Conservation (phyloP, 1,140 invertebrate genomes). For the Acromyrmex heyeri region DNA sequence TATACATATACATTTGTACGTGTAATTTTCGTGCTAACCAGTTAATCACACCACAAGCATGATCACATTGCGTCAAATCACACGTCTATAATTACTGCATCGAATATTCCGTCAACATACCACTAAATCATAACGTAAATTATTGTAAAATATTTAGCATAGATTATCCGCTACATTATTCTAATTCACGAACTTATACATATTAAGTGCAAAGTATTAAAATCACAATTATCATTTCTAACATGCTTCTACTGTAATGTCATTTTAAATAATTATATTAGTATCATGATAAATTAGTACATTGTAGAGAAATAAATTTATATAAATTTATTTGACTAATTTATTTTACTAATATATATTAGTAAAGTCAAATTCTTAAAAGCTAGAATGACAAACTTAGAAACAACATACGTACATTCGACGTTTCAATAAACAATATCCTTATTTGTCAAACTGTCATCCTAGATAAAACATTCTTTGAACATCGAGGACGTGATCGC, state of each 20-base stretch:
- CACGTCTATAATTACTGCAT: conserved; percentile 47
- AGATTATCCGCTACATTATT: neutral
- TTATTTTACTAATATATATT: neutral
- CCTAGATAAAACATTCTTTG: conserved; percentile 54
- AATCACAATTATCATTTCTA: neutral
- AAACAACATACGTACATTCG: neutral
- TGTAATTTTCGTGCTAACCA: conserved; percentile 58
- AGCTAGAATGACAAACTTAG: neutral
- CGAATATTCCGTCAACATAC: conserved; percentile 58
- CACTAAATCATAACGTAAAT: conserved; percentile 29
- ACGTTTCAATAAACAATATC: conserved; percentile 34
- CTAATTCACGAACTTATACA: neutral
- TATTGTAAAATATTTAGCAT: conserved; percentile 21
- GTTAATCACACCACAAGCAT: conserved; percentile 55
- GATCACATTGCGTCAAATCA: conserved; percentile 42
- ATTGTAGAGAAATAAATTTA: neutral
- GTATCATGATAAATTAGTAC: neutral
- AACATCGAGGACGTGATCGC: conserved; percentile 40
- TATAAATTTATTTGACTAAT: no score
- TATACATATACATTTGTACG: conserved; percentile 14
- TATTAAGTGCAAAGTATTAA: neutral
- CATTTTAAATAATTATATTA: neutral
- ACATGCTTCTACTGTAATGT: neutral
- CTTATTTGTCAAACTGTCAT: conserved; percentile 27
- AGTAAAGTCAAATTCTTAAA: neutral